Conservation (phyloP, 2,113 vertebrate genomes). For the Spizaetus ornatus region DNA sequence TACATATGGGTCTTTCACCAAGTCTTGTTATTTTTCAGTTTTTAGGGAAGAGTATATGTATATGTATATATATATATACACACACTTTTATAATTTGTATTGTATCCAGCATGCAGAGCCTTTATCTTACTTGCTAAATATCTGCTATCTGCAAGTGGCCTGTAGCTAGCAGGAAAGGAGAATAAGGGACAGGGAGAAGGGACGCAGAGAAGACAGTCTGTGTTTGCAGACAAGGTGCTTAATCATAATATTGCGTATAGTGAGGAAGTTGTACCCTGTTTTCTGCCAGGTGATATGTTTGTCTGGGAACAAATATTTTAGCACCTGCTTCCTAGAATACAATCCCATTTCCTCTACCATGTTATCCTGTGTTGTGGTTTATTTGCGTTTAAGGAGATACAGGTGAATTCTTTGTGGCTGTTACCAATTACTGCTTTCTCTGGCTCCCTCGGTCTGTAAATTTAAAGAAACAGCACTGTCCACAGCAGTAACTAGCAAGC, state of each 20-base stretch:
- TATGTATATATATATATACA: not conserved
- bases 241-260: not conserved
- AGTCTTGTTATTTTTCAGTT: not conserved
- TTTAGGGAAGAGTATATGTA: not conserved
- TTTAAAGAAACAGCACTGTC: not conserved
- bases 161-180: not conserved
- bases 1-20: not conserved
- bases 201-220: no score
- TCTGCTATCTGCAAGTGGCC: not conserved
- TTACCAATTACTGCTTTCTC: not conserved
- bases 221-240: not conserved
- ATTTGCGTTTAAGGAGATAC: not conserved
- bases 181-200: not conserved
- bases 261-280: not conserved
- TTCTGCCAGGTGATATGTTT: not conserved
- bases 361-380: not conserved
- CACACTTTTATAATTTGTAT: not conserved
- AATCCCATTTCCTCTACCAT: not conserved
- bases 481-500: not conserved
- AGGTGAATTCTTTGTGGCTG: not conserved
- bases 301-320: not conserved
- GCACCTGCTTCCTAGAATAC: not conserved
- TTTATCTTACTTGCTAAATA: not conserved
- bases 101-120: not conserved
- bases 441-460: not conserved